Conservation (phyloP, 2,888 invertebrate species). For the Lasioglossum leucozonium region DNA sequence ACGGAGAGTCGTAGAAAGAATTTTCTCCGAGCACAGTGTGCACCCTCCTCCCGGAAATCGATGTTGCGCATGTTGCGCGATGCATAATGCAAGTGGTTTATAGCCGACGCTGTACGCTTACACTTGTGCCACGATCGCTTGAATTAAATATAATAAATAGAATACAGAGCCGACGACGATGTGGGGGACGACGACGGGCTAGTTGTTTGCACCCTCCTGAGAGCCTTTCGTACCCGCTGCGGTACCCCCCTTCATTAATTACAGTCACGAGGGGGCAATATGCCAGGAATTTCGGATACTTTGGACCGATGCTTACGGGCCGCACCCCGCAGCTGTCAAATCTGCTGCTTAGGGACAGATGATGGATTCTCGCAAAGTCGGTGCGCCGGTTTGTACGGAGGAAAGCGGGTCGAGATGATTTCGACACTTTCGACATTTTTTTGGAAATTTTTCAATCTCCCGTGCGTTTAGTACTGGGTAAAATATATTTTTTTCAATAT, state of each 20-base stretch:
- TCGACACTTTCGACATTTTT: slow-evolving; percentile 28
- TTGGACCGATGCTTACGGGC: slow-evolving; percentile 62
- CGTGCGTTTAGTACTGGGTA: background rate
- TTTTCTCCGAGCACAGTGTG: slow-evolving; percentile 27
- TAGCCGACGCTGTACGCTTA: slow-evolving; percentile 30
- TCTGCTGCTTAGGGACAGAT: slow-evolving; percentile 44
- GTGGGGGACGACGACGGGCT: slow-evolving; percentile 28
- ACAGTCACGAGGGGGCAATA: slow-evolving; percentile 75
- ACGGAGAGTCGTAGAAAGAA: slow-evolving; percentile 44
- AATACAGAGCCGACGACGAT: slow-evolving; percentile 44
- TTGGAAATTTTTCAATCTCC: background rate
- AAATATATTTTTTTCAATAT: too few relatives aligned
- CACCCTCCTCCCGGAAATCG: slow-evolving; percentile 49
- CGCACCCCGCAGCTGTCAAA: slow-evolving; percentile 68
- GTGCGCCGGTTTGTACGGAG: slow-evolving; percentile 33
- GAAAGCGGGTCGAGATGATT: slow-evolving; percentile 33
- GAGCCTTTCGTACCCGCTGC: slow-evolving; percentile 63
- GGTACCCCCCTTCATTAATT: slow-evolving; percentile 77
- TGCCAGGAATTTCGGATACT: slow-evolving; percentile 72
- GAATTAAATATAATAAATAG: slow-evolving; percentile 70
- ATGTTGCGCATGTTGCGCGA: slow-evolving; percentile 51
- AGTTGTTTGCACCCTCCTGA: slow-evolving; percentile 66
- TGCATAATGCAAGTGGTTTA: slow-evolving; percentile 60
- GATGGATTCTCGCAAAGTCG: slow-evolving; percentile 63
- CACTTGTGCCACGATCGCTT: slow-evolving; percentile 52